Evolutionary conservation across 2,888 invertebrate species (phyloP), one percentile per base, ranked within the genome.

Genomic region (Aphodius granarius): DNA sequence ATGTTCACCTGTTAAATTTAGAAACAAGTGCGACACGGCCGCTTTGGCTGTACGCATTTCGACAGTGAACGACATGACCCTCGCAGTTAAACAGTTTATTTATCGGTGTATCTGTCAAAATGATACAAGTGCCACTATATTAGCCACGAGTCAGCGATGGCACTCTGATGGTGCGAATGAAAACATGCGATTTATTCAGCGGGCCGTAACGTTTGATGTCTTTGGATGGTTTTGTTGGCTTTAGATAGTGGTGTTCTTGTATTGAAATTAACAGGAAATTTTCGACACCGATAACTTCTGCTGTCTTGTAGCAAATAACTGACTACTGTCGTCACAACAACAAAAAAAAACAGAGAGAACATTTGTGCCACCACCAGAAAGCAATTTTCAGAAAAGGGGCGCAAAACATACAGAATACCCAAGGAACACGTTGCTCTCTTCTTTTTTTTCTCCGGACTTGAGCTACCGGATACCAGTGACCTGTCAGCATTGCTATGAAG

Each of bases 101-200:
- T 76, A 74, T 77, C 72, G 75, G 74, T 77, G 76, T 73, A 77
- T 73, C 74, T 74, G 76, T 77, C 76, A 77, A 77, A 77, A 77
- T 75, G 74, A 77, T 74, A 43, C 73, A 19, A 63, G 71, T 23
- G 70, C 66, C 65, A 63, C 72, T 75, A 75, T 20, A 22, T 74
- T 71, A 66, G 68, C 21, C 19, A 22, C 22, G 20, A 20, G 68
- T 18, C 22, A 20, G 21, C 68, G 68, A n/a, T 20, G 9, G 21
- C 20, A n/a, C 21, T 68, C 68, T 68, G 68, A 68, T 68, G 68
- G 68, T 22, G 21, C 68, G 68, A 68, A 68, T 68, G 22, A 68
- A 68, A 68, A 68, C 68, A 68, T n/a, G 21, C 68, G 22, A 68
- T 68, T 68, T 68, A 68, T 68, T 20, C 21, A 21, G 68, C 68